phyloP scores from a whole-genome alignment of 2,797 vertebrate genomes.

The Brachymystax lenok region DNA sequence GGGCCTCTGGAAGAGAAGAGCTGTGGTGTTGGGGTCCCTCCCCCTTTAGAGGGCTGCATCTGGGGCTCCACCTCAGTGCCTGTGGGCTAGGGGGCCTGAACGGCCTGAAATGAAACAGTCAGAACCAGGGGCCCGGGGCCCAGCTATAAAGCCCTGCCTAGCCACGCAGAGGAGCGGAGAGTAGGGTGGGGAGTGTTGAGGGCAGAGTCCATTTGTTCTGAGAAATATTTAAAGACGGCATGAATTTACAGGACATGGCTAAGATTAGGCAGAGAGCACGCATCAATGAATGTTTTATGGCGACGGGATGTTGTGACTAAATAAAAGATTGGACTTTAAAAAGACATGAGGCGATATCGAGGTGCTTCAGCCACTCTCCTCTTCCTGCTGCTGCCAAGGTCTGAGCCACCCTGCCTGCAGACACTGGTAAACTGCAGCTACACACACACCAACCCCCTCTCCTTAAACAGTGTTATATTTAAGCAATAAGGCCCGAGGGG shows the following conservation, averaged over 20 bases:
- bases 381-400: not conserved
- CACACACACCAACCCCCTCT: conserved; percentile 12
- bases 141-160: not conserved
- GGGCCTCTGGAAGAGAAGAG: not conserved
- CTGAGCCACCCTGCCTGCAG: not conserved
- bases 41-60: not conserved
- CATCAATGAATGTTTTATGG: conserved; percentile 75
- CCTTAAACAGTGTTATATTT: too few species aligned
- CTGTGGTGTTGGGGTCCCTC: not conserved
- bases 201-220: conserved; percentile 63
- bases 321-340: conserved; percentile 74
- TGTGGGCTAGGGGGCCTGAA: not conserved
- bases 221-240: conserved; percentile 69
- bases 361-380: not conserved
- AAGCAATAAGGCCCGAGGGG: too few species aligned
- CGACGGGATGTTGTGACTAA: conserved; percentile 70
- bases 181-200: not conserved
- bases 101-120: not conserved
- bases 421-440: conserved; percentile 16
- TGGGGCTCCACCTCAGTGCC: not conserved
- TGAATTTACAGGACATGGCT: conserved; percentile 62
- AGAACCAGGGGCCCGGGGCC: not conserved
- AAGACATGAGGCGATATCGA: conserved; percentile 44
- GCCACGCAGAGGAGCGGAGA: not conserved
- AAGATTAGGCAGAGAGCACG: conserved; percentile 38